Evolutionary conservation across 2,113 vertebrate species (phyloP).

Genomic region (chimpanzee (Pan troglodytes)): NHGRI_mPanTro3-v2.1_pri NC_072410.2:106871501-106872000

Average conservation of each 20-base stretch:
- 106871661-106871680: neutral
- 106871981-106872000: neutral
- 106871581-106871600: too few relatives aligned
- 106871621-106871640: neutral
- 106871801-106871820: neutral
- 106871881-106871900: neutral
- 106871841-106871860: neutral
- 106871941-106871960: neutral
- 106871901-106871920: neutral
- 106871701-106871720: neutral
- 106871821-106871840: neutral
- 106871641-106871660: neutral
- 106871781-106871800: neutral
- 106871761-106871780: neutral
- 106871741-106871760: neutral
- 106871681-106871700: rapidly evolving
- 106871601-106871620: neutral
- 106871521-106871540: rapidly evolving
- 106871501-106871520: too few relatives aligned
- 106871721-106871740: neutral
- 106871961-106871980: neutral
- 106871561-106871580: neutral
- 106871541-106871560: neutral
- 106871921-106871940: neutral
- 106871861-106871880: neutral